Evolutionary conservation across 1,140 invertebrate species (phyloP).

Genomic region (Caenorhabditis latens): DNA sequence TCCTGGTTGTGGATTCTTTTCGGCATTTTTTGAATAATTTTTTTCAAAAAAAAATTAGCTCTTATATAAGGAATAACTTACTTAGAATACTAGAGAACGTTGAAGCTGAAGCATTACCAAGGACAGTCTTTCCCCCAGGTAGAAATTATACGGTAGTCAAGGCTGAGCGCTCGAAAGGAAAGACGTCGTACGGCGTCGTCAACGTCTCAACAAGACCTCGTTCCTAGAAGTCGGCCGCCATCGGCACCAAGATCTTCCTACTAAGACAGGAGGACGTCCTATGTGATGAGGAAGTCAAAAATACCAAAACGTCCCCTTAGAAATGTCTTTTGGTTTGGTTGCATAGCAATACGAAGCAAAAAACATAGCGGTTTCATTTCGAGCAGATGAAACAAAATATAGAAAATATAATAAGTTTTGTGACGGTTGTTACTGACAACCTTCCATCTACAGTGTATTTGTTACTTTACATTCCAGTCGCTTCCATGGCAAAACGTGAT

Average conservation of each 20-base stretch:
- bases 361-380: no score
- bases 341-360: no score
- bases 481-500: neutral
- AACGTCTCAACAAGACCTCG: constrained; percentile 8
- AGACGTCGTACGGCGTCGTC: neutral
- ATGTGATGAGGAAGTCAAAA: neutral
- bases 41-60: neutral
- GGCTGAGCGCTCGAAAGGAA: neutral
- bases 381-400: constrained; percentile 1
- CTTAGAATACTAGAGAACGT: neutral
- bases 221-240: constrained; percentile 32
- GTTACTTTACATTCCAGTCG: neutral
- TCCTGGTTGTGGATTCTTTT: no score
- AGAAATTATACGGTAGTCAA: constrained; percentile 33
- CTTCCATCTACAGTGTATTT: neutral
- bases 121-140: no score
- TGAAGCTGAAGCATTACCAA: neutral
- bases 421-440: neutral
- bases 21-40: neutral
- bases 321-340: no score
- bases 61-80: no score
- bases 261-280: neutral
- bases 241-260: constrained; percentile 1
- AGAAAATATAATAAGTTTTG: neutral
- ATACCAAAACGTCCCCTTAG: no score